These are phyloP conservation scores for Drosophila mercatorum DNA, from an alignment of 2,888 invertebrate genomes.

Conservation along the genomic window DNA sequence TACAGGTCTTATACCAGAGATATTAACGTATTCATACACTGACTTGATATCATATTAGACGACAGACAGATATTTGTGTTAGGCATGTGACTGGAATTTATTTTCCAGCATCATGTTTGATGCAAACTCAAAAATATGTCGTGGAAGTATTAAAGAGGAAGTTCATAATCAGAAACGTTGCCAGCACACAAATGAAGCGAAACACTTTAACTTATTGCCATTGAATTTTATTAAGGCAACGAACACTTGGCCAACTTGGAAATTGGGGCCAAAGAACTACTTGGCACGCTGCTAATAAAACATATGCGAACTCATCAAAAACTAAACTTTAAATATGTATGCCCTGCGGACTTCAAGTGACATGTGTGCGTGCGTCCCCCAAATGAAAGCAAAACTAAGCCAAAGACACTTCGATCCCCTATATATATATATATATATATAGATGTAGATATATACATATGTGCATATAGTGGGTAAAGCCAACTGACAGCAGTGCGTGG, in stretches of 20 bases:
- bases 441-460: neutral
- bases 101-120: slow-evolving; percentile 22
- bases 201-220: slow-evolving; percentile 59
- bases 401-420: slow-evolving; percentile 11
- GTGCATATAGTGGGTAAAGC: slow-evolving; percentile 33
- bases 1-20: neutral
- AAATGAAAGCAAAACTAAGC: slow-evolving; percentile 31
- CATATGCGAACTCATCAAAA: slow-evolving; percentile 77
- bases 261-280: slow-evolving; percentile 36
- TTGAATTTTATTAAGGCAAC: slow-evolving; percentile 53
- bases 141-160: slow-evolving; percentile 14
- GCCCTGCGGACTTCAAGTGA: slow-evolving; percentile 63
- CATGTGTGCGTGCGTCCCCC: slow-evolving; percentile 52
- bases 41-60: slow-evolving; percentile 56
- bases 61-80: slow-evolving; percentile 43
- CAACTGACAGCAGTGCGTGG: slow-evolving; percentile 51
- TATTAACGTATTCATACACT: neutral
- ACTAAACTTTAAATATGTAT: slow-evolving; percentile 72
- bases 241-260: slow-evolving; percentile 26
- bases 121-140: slow-evolving; percentile 54
- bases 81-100: slow-evolving; percentile 72
- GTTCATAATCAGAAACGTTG: slow-evolving; percentile 33
- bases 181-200: slow-evolving; percentile 43
- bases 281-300: slow-evolving; percentile 70
- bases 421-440: neutral